Conservation (phyloP, 2,113 vertebrate genomes). For the Eurypyga helias region DNA sequence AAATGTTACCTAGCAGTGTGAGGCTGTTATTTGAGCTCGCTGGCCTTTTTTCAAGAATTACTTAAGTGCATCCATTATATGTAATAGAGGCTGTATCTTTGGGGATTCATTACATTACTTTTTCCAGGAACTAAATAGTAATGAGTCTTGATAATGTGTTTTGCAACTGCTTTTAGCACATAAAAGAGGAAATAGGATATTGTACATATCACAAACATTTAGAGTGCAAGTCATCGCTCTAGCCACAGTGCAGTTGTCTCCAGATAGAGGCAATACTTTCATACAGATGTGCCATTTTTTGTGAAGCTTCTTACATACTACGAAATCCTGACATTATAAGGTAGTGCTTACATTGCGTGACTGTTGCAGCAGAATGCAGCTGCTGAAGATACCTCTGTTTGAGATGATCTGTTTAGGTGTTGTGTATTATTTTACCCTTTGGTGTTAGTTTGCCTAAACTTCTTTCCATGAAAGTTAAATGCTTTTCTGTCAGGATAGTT, state of each 20-base stretch:
- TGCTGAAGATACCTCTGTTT: not conserved
- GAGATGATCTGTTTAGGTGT: not conserved
- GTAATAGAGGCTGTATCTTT: slow-evolving; percentile 5
- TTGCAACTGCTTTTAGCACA: slow-evolving; percentile 36
- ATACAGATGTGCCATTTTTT: not conserved
- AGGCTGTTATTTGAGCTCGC: slow-evolving; percentile 28
- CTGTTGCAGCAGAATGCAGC: not conserved
- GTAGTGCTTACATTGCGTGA: not conserved
- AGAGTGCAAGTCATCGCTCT: not conserved
- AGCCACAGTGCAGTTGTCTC: not conserved
- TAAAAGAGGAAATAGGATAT: slow-evolving; percentile 16
- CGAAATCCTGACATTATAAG: not conserved
- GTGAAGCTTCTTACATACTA: not conserved
- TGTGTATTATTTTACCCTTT: not conserved
- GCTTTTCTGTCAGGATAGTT: not conserved
- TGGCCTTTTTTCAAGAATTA: slow-evolving; percentile 14
- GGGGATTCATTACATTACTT: slow-evolving; percentile 43
- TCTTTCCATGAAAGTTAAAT: not conserved
- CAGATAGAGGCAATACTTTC: not conserved
- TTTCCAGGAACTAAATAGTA: slow-evolving; percentile 24
- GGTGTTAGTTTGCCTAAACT: not conserved
- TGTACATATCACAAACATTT: slow-evolving; percentile 18
- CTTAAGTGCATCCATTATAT: slow-evolving; percentile 55
- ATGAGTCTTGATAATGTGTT: slow-evolving; percentile 56
- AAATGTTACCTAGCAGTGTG: not conserved